Evolutionary conservation across 2,797 vertebrate genomes (phyloP).

Genomic region (Muscicapa striata): DNA sequence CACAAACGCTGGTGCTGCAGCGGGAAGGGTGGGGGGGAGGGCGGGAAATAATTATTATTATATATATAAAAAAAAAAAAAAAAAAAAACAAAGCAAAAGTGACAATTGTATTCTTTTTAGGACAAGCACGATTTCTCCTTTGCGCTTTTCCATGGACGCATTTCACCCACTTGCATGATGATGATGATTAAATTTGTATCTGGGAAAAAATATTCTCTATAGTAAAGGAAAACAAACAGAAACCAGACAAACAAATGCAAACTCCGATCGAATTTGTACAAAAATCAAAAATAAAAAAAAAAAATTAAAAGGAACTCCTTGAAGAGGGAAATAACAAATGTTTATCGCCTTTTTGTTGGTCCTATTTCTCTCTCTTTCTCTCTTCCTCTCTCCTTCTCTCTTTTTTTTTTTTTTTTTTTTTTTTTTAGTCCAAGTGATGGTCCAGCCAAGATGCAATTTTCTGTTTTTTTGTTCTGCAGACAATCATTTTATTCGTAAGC

Average conservation of each 20-base stretch:
- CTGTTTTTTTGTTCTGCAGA: constrained; percentile 97
- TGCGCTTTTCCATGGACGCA: constrained; percentile 95
- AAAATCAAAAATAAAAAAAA: constrained; percentile 58
- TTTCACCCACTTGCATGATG: constrained; percentile 94
- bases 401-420: background rate
- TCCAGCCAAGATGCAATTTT: constrained; percentile 91
- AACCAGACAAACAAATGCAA: constrained; percentile 66
- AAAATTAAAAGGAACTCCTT: constrained; percentile 85
- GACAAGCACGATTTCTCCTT: constrained; percentile 93
- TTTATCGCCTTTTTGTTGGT: constrained; percentile 82
- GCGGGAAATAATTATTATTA: constrained; percentile 72
- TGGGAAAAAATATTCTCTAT: constrained; percentile 85
- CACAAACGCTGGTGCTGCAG: constrained; percentile 81
- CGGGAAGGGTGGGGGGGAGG: background rate
- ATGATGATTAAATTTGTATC: constrained; percentile 84
- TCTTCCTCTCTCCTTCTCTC: background rate
- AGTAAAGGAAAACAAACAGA: constrained; percentile 75
- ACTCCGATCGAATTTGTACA: constrained; percentile 75
- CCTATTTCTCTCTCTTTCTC: constrained; percentile 45
- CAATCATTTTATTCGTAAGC: constrained; percentile 99
- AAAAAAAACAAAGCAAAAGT: constrained; percentile 65
- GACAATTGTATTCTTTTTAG: constrained; percentile 80
- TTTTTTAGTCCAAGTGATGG: constrained; percentile 84
- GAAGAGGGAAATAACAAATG: constrained; percentile 92
- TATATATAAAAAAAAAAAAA: constrained; percentile 71